phyloP scores from a whole-genome alignment of 2,113 vertebrate species.

The Steatornis caripensis region DNA sequence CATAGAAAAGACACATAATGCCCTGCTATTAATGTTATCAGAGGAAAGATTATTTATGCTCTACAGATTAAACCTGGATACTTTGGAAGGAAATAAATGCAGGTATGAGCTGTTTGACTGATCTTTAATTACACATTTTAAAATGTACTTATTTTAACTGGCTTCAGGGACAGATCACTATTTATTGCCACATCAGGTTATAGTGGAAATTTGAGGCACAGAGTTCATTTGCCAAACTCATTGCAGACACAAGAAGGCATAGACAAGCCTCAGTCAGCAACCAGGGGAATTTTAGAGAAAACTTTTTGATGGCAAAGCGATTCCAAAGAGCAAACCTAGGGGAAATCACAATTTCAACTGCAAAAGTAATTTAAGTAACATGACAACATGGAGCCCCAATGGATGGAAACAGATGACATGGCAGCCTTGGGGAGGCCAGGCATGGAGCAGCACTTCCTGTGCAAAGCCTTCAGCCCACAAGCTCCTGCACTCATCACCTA shows the following conservation, averaged over 20 bases:
- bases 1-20: not conserved
- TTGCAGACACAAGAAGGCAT: not conserved
- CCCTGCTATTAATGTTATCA: not conserved
- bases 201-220: not conserved
- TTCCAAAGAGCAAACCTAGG: not conserved
- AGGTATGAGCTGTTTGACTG: not conserved
- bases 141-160: not conserved
- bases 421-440: not conserved
- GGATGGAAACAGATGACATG: not conserved
- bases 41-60: not conserved
- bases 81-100: not conserved
- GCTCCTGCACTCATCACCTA: not conserved
- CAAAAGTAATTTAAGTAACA: not conserved
- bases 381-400: not conserved
- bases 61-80: not conserved
- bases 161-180: not conserved
- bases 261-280: not conserved
- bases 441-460: rapidly evolving
- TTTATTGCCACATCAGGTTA: not conserved
- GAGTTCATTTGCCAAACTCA: not conserved
- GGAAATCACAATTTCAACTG: not conserved
- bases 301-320: not conserved
- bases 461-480: not conserved
- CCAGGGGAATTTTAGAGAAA: not conserved
- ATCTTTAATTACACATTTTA: slow-evolving; percentile 17